Evolutionary conservation across 2,113 vertebrate species (phyloP).

Genomic region (Ceyx cyanopectus): DNA sequence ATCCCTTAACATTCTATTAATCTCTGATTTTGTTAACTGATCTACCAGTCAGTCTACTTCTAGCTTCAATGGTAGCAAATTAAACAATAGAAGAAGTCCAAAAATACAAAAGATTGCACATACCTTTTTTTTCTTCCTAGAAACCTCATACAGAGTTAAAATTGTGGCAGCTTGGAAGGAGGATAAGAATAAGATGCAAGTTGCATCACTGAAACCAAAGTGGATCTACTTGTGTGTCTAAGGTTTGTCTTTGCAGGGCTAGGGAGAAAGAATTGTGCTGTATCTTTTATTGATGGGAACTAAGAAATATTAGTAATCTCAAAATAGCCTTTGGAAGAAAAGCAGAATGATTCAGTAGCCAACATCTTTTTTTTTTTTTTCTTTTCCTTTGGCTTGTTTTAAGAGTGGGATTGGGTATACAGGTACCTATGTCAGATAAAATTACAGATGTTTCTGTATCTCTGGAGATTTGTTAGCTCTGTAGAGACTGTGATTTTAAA

Average conservation of each 20-base stretch:
- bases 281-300: not conserved
- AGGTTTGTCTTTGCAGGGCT: not conserved
- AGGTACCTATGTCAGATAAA: too few relatives aligned
- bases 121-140: not conserved
- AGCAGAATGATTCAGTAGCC: not conserved
- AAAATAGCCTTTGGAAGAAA: not conserved
- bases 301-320: not conserved
- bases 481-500: too few relatives aligned
- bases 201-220: not conserved
- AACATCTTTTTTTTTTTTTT: not conserved
- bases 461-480: too few relatives aligned
- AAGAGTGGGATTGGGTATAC: too few relatives aligned
- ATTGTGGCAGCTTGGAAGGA: not conserved
- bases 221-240: not conserved
- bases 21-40: too few relatives aligned
- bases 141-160: not conserved
- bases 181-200: not conserved
- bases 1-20: too few relatives aligned
- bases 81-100: too few relatives aligned
- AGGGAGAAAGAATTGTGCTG: not conserved
- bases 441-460: too few relatives aligned
- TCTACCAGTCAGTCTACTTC: too few relatives aligned
- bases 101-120: not conserved
- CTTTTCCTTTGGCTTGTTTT: too few relatives aligned
- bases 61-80: too few relatives aligned